phyloP scores from a whole-genome alignment of 1,140 invertebrate genomes.

The Drosophila lini region DNA sequence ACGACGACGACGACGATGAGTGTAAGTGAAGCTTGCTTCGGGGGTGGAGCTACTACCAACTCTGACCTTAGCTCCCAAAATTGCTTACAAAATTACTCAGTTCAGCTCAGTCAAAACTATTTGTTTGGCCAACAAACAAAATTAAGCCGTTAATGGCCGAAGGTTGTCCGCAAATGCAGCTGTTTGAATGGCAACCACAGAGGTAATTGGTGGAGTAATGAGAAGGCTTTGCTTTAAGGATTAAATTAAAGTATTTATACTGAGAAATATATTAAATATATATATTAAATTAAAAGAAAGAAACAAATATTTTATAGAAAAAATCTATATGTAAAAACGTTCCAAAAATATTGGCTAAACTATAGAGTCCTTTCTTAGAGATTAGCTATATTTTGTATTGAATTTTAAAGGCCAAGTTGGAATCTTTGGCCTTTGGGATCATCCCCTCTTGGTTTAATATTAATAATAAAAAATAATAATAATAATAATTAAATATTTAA shows the following conservation, averaged over 20 bases:
- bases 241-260: too few relatives aligned
- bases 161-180: constrained; percentile 34
- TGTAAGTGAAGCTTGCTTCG: constrained; percentile 22
- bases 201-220: neutral
- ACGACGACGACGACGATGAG: neutral
- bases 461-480: too few relatives aligned
- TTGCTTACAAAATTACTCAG: constrained; percentile 54
- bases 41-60: constrained; percentile 33
- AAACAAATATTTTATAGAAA: neutral
- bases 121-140: constrained; percentile 43
- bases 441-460: neutral
- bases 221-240: neutral
- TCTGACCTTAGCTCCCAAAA: constrained; percentile 67
- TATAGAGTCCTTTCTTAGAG: too few relatives aligned
- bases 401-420: too few relatives aligned
- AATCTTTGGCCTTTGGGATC: neutral
- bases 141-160: constrained; percentile 50
- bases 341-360: neutral
- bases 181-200: constrained; percentile 9
- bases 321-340: too few relatives aligned
- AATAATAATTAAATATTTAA: neutral
- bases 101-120: constrained; percentile 31
- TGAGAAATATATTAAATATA: too few relatives aligned
- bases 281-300: neutral
- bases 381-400: too few relatives aligned